These are phyloP conservation scores for Drosophila monieri DNA, from an alignment of 2,888 invertebrate species.

Conservation along the genomic window DNA sequence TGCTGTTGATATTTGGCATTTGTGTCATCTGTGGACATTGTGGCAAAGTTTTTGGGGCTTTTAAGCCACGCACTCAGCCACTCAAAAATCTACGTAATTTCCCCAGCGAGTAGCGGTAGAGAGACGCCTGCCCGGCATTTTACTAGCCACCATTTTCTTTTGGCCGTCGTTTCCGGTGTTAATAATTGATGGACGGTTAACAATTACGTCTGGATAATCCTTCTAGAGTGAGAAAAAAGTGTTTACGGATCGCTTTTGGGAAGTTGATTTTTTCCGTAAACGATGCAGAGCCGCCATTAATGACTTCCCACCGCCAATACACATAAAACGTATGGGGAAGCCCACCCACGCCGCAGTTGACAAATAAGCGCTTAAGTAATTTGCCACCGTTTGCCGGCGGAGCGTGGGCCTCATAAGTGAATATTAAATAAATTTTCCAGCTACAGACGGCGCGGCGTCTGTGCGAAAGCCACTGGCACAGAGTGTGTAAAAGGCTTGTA, in stretches of 20 bases:
- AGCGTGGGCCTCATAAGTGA: conserved; percentile 63
- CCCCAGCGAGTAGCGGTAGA: conserved; percentile 53
- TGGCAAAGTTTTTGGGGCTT: conserved; percentile 23
- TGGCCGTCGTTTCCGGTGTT: conserved; percentile 58
- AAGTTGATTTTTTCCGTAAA: not conserved
- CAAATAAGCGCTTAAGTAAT: conserved; percentile 77
- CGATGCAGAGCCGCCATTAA: conserved; percentile 53
- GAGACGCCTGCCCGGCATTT: conserved; percentile 45
- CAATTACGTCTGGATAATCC: not conserved
- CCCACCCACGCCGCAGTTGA: conserved; percentile 63
- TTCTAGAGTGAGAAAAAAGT: not conserved
- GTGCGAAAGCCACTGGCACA: conserved; percentile 40
- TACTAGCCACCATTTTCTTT: conserved; percentile 64
- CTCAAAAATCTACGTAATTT: conserved; percentile 53
- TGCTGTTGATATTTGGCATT: conserved; percentile 13
- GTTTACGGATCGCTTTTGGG: not conserved
- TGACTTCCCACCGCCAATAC: conserved; percentile 67
- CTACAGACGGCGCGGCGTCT: conserved; percentile 57
- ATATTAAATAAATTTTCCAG: conserved; percentile 78
- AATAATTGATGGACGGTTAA: conserved; percentile 72
- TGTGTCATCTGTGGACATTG: conserved; percentile 17
- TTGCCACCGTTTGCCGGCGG: conserved; percentile 56
- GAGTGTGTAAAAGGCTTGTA: no score
- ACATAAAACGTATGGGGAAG: conserved; percentile 43
- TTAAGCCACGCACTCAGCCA: conserved; percentile 21